Base-by-base conservation (phyloP, 1,140 invertebrate species). In the Drosophila athabasca region DNA sequence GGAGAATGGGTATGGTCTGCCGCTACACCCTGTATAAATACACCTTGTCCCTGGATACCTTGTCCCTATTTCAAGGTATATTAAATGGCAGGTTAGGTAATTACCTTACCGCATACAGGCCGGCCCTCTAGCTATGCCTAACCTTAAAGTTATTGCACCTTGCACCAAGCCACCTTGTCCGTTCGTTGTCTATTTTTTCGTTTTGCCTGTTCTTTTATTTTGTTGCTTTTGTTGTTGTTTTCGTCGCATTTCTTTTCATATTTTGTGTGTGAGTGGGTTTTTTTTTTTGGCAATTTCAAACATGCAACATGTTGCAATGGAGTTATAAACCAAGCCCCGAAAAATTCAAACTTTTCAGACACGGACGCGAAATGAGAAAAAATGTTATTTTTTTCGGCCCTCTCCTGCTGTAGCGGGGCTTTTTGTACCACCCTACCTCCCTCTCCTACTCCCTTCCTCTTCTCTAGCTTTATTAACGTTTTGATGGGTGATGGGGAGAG, bases 221-320 rank as follows among this genome's bases (percentile, higher is more conserved):
- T 19, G 17, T 59, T 51, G 24, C 15, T 15, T n/a, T 31, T 24
- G 22, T 44, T 64, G 45, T 17, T 50, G 9, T 66, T 52, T 61
- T n/a, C n/a, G 45, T 54, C 51, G n/a, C 48, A 52, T 66, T 67
- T 67, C 60, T 50, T 65, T 65, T 65, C 45, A 65, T 66, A 66
- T 61, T 39, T 51, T 45, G 1, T 62, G 11, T 39, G 29, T 31
- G 7, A 3, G 7, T 31, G 35, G 8, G 22, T 13, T 45, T 43
- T 69, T 48, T 48, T 62, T 81, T 82, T 77, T 53, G 52, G 60
- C 75, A 71, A 79, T 80, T 80, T 76, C 55, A 49, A 80, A 73
- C 76, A 84, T 84, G 80, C 80, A 84, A 84, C 80, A 84, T 84
- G 80, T 84, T 84, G 80, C 80, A 84, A 84, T 83, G 71, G 65